These are phyloP conservation scores for Ypsolopha scabrella DNA, from an alignment of 2,888 invertebrate species.

Conservation along the genomic window DNA sequence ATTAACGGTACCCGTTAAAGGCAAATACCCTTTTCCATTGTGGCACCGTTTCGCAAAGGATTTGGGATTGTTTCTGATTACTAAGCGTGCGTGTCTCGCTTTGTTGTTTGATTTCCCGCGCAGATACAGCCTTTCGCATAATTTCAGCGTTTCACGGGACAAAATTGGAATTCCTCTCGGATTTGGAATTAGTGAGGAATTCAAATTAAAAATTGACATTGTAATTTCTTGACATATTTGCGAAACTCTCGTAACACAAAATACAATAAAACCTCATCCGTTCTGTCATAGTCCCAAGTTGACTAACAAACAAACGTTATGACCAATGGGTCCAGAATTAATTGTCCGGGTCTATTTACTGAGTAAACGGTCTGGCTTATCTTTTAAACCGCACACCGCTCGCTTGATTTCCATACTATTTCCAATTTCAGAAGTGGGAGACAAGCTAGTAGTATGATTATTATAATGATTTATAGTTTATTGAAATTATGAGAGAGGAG, in stretches of 20 bases:
- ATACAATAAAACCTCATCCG: no score
- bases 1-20: conserved; percentile 66
- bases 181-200: conserved; percentile 1
- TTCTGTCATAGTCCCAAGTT: conserved; percentile 16
- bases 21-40: conserved; percentile 68
- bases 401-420: conserved; percentile 14
- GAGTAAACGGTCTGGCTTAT: conserved; percentile 55
- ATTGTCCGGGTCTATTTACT: conserved; percentile 61
- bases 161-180: not conserved
- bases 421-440: not conserved
- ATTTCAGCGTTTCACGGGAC: not conserved
- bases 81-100: conserved; percentile 60
- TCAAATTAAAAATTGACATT: not conserved
- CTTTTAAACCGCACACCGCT: conserved; percentile 50
- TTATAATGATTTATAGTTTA: no score
- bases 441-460: no score
- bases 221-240: no score
- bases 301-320: conserved; percentile 49
- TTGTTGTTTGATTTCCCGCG: conserved; percentile 51
- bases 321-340: conserved; percentile 65
- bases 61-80: conserved; percentile 61
- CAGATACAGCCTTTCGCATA: conserved; percentile 25
- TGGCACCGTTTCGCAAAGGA: conserved; percentile 58
- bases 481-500: no score
- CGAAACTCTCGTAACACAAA: no score